Evolutionary conservation across 2,888 invertebrate genomes (phyloP).

Genomic region (Acronicta psi): DNA sequence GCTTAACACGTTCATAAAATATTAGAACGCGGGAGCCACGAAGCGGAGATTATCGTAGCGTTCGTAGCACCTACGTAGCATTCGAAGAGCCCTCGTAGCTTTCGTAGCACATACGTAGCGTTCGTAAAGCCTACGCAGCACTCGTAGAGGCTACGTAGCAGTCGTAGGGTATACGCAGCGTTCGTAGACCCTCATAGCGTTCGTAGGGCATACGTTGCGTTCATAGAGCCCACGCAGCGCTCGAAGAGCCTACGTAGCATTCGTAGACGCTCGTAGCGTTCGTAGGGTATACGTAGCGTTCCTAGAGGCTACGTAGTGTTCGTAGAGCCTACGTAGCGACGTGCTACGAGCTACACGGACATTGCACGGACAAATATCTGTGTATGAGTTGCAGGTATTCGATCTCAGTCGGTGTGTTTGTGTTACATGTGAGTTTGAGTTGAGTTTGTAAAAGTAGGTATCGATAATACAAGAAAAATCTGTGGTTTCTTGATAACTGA

Average conservation of each 20-base stretch:
- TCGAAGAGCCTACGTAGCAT: slow-evolving; percentile 37
- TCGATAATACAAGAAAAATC: too few species aligned
- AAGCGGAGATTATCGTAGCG: slow-evolving; percentile 35
- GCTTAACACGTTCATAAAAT: slow-evolving; percentile 5
- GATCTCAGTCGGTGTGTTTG: too few species aligned
- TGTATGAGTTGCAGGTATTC: too few species aligned
- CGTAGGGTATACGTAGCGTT: slow-evolving; percentile 42
- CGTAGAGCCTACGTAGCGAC: slow-evolving; percentile 37
- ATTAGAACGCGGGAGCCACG: slow-evolving; percentile 23
- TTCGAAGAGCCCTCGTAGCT: slow-evolving; percentile 39
- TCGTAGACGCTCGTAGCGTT: slow-evolving; percentile 45
- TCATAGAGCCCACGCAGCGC: too few species aligned
- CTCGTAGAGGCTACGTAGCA: slow-evolving; percentile 40
- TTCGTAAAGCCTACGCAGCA: slow-evolving; percentile 39
- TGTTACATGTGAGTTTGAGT: too few species aligned
- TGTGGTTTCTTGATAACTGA: too few species aligned
- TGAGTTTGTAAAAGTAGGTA: too few species aligned
- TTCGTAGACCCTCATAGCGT: slow-evolving; percentile 39
- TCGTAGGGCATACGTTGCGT: slow-evolving; percentile 36
- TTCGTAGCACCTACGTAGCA: slow-evolving; percentile 37
- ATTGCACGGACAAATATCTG: too few species aligned
- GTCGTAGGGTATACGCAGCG: too few species aligned
- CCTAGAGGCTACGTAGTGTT: slow-evolving; percentile 36
- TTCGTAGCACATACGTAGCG: slow-evolving; percentile 39
- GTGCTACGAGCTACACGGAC: slow-evolving; percentile 34